Conservation (phyloP, 1,140 invertebrate species). For the Dolichoris vasculosae region DNA sequence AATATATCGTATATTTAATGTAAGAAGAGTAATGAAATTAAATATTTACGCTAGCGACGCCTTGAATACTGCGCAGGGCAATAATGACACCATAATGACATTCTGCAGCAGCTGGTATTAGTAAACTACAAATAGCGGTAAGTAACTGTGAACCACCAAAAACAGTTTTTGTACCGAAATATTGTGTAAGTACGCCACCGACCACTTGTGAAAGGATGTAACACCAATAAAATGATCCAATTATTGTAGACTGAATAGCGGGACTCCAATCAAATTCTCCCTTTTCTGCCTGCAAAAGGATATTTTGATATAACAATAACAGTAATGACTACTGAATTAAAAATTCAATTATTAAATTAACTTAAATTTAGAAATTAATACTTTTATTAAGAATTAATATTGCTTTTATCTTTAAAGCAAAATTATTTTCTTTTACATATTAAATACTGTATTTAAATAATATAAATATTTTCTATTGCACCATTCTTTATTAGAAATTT, state of each 20-base stretch:
- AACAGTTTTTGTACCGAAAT: conserved; percentile 85
- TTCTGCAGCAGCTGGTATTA: conserved; percentile 79
- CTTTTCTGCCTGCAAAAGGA: conserved; percentile 15
- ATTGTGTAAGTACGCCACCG: conserved; percentile 84
- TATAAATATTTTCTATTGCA: too few relatives aligned
- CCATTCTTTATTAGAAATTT: too few relatives aligned
- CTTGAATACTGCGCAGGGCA: conserved; percentile 79
- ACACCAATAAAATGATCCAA: conserved; percentile 84
- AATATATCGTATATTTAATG: too few relatives aligned
- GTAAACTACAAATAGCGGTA: conserved; percentile 81
- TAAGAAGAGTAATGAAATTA: not conserved
- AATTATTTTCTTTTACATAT: too few relatives aligned
- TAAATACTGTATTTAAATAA: too few relatives aligned
- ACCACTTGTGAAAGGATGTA: conserved; percentile 83
- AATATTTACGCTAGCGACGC: conserved; percentile 78
- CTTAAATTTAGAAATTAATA: too few relatives aligned
- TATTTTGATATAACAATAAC: not conserved
- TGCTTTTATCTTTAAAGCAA: too few relatives aligned
- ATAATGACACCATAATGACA: conserved; percentile 79
- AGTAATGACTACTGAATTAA: not conserved
- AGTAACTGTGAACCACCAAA: conserved; percentile 83
- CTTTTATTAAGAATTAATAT: too few relatives aligned
- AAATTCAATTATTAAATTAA: too few relatives aligned
- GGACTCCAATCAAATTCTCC: conserved; percentile 80
- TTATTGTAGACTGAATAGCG: conserved; percentile 78